Evolutionary conservation across 1,140 invertebrate genomes (phyloP), one percentile per base, ranked within the genome.

Genomic region (Penaeus indicus): DNA sequence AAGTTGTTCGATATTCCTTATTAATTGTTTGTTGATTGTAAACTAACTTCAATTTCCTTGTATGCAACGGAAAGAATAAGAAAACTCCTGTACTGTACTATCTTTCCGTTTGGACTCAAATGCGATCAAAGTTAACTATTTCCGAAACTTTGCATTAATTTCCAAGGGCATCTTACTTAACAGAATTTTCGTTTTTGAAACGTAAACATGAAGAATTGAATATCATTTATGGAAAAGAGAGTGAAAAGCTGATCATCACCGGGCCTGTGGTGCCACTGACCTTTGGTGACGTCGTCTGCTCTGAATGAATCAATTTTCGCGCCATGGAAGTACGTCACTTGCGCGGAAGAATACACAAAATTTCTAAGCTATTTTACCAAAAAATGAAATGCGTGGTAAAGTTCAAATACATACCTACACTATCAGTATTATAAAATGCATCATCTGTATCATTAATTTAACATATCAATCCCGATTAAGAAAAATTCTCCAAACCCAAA

Each of bases 291-390:
- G 85, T 87, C 85, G 85, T 87, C 85, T 87, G 63, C 78, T 87
- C 85, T 63, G 72, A 54, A 63, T 67, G 85, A 87, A 87, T 87
- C 85, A 87, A 87, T 87, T 87, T 87, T 87, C 85, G 78, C 85
- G 85, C 85, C 85, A 80, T 32, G 21, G 78, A 63, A 38, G 82
- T 87, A 87, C 85, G 85, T 87, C 85, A 87, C 85, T 32, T n/a
- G 19, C 63, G 85, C 85, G 85, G 78, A 87, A 62, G 60, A 81
- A 87, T 87, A 87, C 85, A 80, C 42, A 13, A 63, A 54, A 25
- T 22, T 81, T 10, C 54, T 80, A 87, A 69, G 42, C 3, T 3
- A 61, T 72, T 25, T 81, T 47, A 62, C 25, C 38, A 5, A 38
- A 1, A 21, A 80, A 22, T 21, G 67, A 87, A 87, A 81, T 11